Base-by-base conservation (phyloP, 2,113 vertebrate species). In the Oreochromis niloticus region DNA sequence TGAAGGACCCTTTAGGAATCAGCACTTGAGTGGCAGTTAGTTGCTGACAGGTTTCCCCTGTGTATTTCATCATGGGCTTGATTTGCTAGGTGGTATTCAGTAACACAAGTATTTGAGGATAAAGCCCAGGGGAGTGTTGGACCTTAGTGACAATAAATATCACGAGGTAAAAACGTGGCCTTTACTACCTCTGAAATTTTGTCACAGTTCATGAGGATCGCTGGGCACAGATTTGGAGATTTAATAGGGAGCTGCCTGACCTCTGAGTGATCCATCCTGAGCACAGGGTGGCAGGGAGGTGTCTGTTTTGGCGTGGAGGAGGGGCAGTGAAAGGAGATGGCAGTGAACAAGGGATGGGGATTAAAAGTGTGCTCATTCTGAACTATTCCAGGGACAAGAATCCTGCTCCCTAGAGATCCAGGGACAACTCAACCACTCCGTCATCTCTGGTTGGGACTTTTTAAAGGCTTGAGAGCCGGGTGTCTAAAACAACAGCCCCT, bases 351-450 rank as follows among this genome's bases (percentile, higher is more conserved):
- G 92, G 91, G 92, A 91, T 73, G 78, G 89, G 96, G 96, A 96
- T 96, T 97, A 96, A 96, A 94, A 95, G 96, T 93, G 95, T 84
- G 55, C 91, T 95, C 96, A 96, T 96, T 96, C 95, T 96, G 95
- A 96, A 96, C 96, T 96, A 96, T 97, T 96, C 95, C 93, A 94
- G 94, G 96, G 95, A 92, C 90, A 92, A 94, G 96, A 96, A 96
- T 96, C 90, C 88, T 59, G 9, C 91, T 95, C 95, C 95, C 94
- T 11, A 81, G 93, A 94, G 95, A 89, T 90, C 73, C 19, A 50
- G 4, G 17, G 85, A 90, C 87, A 27, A 91, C 91, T 94, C 88
- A 88, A 90, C 78, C 88, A 83, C 80, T 90, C 85, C 41, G 84
- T 93, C 95, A 95, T 94, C 93, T 92, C 86, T 94, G 87, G 86